Base-by-base conservation (phyloP, 2,888 invertebrate species). In the Xanthia icteritia region DNA sequence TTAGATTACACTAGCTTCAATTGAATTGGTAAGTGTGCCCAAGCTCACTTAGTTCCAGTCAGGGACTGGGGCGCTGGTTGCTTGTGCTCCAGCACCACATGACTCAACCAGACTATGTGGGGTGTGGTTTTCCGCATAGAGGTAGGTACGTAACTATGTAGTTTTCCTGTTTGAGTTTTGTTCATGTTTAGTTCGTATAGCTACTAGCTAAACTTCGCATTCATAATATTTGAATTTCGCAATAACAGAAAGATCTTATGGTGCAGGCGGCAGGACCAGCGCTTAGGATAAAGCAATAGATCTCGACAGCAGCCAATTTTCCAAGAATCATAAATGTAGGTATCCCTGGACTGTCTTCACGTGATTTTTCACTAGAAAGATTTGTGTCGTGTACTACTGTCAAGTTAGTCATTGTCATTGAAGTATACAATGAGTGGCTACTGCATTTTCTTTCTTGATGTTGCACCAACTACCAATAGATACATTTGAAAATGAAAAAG, bases 141-240 rank as follows among this genome's bases (percentile, higher is more conserved):
- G 23, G 15, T 20, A 56, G n/a, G 31, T 60, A 36, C 6, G 0
- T 27, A 56, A 27, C 27, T 27, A n/a, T 15, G 15, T 68, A 54
- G 27, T 82, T 82, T 82, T 69, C 51, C 83, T 69, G 54, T 60
- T 61, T 42, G 17, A 11, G 15, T 51, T 65, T 27, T 45, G 39
- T 72, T 74, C 31, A 36, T 23, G 36, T 78, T 27, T 27, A 73
- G 45, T 60, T 58, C 17, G 13, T 60, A 11, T 42, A 45, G 15
- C 45, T 45, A 15, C 45, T 45, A 60, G 69, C 31, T 42, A 5
- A 48, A 70, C 27, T 27, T 15, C 39, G 15, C n/a, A 51, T 79
- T 79, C 23, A 63, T 31, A 77, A 51, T 45, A 79, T 36, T 72
- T 20, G 0, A 68, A 54, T 15, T 27, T 20, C 23, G 15, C 11